Evolutionary conservation across 2,888 invertebrate species (phyloP), one percentile per base, ranked within the genome.

Genomic region (Phortica magna): DNA sequence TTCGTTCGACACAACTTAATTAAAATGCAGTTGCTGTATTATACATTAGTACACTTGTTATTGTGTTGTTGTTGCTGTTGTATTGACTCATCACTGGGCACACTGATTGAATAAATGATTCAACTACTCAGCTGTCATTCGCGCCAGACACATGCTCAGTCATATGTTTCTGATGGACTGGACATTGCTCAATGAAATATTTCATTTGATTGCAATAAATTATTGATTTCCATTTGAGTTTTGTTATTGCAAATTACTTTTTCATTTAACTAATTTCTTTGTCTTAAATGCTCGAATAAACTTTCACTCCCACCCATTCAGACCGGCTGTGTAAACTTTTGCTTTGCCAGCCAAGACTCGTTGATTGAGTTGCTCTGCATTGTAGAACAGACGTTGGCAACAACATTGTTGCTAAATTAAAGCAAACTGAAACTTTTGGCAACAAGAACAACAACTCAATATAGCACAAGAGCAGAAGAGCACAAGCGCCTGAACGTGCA

Each of bases 201-300:
- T 31, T 76, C 71, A 73, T 41, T 79, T 82, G 77, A 76, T 82
- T 80, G 70, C 78, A 22, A 79, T 80, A 81, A 83, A 87, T 79
- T 75, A 79, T 78, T 68, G 76, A 48, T 48, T 76, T 83, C 74
- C 77, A 82, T 79, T 80, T 76, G 57, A 72, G 70, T 83, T 85
- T 74, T 48, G 48, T 48, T 74, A 82, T 81, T 85, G 77, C 76
- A 76, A 55, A 7, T 61, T 10, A 48, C 22, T 71, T 64, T 12
- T 68, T 76, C 31, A 19, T 79, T 80, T 53, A 76, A 70, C 42
- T 61, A 76, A 76, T 79, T 74, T 77, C 68, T 65, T 73, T 12
- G 55, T 14, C 7, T 57, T 55, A 41, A 19, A 22, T 10, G 17
- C 17, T 43, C 68, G 10, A 57, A 70, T 42, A 17, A 41, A 19